phyloP scores from a whole-genome alignment of 2,797 vertebrate species.

The Diplodus sargus region DNA sequence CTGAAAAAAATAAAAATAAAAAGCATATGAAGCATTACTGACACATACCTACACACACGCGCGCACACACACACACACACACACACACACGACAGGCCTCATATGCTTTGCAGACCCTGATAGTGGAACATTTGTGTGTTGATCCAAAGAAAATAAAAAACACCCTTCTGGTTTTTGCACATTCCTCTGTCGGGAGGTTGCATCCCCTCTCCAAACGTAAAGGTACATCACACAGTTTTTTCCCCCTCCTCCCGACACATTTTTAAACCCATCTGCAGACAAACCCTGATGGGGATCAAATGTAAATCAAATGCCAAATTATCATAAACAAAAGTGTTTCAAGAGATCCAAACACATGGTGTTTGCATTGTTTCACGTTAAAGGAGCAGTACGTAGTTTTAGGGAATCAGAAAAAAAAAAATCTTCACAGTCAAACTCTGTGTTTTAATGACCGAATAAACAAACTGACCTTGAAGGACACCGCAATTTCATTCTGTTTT shows the following conservation, averaged over 20 bases:
- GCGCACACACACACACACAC: conserved; percentile 11
- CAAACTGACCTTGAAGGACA: too few species aligned
- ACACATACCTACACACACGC: conserved; percentile 19
- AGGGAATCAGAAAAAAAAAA: too few species aligned
- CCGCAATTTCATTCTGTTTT: too few species aligned
- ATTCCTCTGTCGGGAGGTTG: conserved; percentile 54
- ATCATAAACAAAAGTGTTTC: conserved; percentile 13
- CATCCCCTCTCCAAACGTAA: conserved; percentile 33
- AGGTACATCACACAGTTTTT: conserved; percentile 26
- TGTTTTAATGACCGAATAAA: too few species aligned
- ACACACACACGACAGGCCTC: conserved; percentile 52
- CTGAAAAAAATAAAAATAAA: conserved; percentile 36
- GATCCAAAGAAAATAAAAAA: conserved; percentile 28
- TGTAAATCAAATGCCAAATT: conserved; percentile 3
- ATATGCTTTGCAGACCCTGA: conserved; percentile 76
- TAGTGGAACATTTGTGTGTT: conserved; percentile 64
- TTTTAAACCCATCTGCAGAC: conserved; percentile 9
- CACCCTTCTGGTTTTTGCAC: conserved; percentile 34
- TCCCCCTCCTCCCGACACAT: conserved; percentile 26
- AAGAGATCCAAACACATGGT: conserved; percentile 49
- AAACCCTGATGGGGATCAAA: conserved; percentile 19
- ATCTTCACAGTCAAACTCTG: too few species aligned
- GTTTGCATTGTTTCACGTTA: conserved; percentile 37
- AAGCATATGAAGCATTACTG: conserved; percentile 58
- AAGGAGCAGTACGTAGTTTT: neutral